phyloP scores from a whole-genome alignment of 2,888 invertebrate species.

The Ormyrus nitidulus region DNA sequence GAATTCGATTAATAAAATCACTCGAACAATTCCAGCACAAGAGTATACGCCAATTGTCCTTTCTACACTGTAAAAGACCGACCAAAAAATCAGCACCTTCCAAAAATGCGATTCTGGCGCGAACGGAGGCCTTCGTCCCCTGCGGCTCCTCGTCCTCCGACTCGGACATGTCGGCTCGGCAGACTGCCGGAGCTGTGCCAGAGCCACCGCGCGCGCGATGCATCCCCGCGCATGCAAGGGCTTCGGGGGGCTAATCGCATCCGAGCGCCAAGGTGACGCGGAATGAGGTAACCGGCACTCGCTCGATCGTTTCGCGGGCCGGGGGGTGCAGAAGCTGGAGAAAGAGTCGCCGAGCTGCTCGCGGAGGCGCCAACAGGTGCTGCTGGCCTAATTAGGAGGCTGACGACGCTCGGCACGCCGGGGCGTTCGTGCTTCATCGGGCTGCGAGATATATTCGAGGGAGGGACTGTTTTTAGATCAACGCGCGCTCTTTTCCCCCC shows the following conservation, averaged over 20 bases:
- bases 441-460: not conserved
- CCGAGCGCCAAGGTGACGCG: slow-evolving; percentile 55
- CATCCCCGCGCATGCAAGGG: slow-evolving; percentile 54
- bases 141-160: slow-evolving; percentile 20
- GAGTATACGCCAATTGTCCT: too few species aligned
- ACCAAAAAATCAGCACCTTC: slow-evolving; percentile 64
- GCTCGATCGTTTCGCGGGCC: too few species aligned
- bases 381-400: too few species aligned
- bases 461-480: too few species aligned
- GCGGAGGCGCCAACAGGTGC: too few species aligned
- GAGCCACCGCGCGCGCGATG: not conserved
- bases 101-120: slow-evolving; percentile 68
- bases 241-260: slow-evolving; percentile 72
- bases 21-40: too few species aligned
- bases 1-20: too few species aligned
- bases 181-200: too few species aligned
- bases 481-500: not conserved
- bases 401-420: too few species aligned
- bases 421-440: not conserved
- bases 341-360: too few species aligned
- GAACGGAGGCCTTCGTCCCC: slow-evolving; percentile 58
- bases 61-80: too few species aligned
- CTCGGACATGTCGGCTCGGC: slow-evolving; percentile 35
- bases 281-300: slow-evolving; percentile 37
- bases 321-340: too few species aligned